Conservation (phyloP, 2,113 vertebrate genomes). For the Triplophysa dalaica region DNA sequence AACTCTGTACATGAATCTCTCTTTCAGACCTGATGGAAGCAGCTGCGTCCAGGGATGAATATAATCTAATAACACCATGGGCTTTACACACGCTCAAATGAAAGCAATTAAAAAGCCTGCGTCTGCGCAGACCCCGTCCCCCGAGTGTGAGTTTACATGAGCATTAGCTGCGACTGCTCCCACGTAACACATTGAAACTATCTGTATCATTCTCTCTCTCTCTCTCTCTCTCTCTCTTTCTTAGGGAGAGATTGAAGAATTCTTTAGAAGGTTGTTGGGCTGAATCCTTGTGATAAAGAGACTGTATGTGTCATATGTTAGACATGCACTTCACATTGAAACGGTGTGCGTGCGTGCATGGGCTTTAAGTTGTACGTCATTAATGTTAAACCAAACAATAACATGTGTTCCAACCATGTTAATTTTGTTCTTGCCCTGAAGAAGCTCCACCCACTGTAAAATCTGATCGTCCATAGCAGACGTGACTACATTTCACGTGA, state of each 20-base stretch:
- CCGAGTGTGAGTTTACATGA: not conserved
- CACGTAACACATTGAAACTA: not conserved
- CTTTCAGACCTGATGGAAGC: constrained; percentile 49
- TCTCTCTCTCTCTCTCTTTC: not conserved
- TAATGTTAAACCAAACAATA: too few relatives aligned
- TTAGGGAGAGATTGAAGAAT: not conserved
- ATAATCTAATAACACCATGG: constrained; percentile 52
- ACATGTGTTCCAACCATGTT: too few relatives aligned
- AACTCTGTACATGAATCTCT: constrained; percentile 50
- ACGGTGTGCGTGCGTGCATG: too few relatives aligned
- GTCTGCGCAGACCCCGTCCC: constrained; percentile 23
- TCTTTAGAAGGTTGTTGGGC: not conserved
- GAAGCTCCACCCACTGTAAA: too few relatives aligned
- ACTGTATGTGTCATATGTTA: not conserved
- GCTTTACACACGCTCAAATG: constrained; percentile 49
- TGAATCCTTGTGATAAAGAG: constrained; percentile 3
- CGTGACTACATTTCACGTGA: too few relatives aligned
- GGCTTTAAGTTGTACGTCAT: too few relatives aligned
- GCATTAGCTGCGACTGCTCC: not conserved
- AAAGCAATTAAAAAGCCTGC: constrained; percentile 46
- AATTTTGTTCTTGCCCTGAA: too few relatives aligned
- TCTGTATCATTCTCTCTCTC: constrained; percentile 4
- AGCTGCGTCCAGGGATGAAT: constrained; percentile 45
- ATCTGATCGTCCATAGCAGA: too few relatives aligned
- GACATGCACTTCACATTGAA: not conserved